Base-by-base conservation (phyloP, 1,140 invertebrate genomes). In the Sesamia nonagrioides region DNA sequence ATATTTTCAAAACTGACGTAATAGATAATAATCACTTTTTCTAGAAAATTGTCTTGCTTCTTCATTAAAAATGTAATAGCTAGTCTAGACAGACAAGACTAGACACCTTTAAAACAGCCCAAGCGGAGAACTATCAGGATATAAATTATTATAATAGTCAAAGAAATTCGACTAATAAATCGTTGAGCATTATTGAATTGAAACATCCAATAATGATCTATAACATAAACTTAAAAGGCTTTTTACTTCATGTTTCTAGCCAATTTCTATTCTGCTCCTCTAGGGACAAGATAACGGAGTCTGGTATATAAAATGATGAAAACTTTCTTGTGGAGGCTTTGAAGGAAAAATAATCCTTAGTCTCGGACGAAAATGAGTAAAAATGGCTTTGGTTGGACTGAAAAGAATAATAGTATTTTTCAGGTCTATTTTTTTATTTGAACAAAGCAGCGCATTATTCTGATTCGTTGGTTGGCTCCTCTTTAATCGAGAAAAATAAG, bases 101-200 rank as follows among this genome's bases (percentile, higher is more conserved):
- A n/a, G n/a, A n/a, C 35, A 45, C 45, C 3, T 9, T 21, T 45
- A 66, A 66, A 15, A 27, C 18, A 48, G 37, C 6, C 37, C 35
- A 17, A 21, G 37, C 74, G 45, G 42, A 21, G 21, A 61, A 8
- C 58, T 37, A n/a, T 61, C 27, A 35, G 33, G 27, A 35, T 33
- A 35, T 33, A 61, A 61, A n/a, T n/a, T n/a, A 61, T 61, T 48
- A 68, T 48, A 2, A 37, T 68, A 45, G 13, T 48, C 42, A 68
- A 27, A 48, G 13, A 11, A 68, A 33, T 18, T 68, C 48, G 17
- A 68, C 27, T 68, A 68, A 63, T 63, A 63, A 63, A 68, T 68
- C 63, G 17, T 68, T 68, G 27, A 27, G 40, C 63, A 18, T 48
- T 68, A 68, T 68, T 68, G 40, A 68, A 68, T 68, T 68, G 17